Evolutionary conservation across 2,888 invertebrate species (phyloP), one percentile per base, ranked within the genome.

Genomic region (Mesorhabditis sp.): DNA sequence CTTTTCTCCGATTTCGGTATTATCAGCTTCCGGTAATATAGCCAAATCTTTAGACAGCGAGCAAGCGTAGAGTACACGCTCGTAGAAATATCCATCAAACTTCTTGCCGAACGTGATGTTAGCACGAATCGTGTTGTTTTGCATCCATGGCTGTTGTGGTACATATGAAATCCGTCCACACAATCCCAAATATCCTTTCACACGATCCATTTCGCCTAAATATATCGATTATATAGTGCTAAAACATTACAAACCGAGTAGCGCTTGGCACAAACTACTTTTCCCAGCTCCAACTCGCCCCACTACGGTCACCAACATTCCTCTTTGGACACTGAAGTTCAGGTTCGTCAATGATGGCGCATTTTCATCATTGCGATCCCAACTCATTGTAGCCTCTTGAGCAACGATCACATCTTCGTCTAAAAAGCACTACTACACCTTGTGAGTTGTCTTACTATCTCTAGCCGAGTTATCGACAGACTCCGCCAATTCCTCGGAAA

Each of bases 61-160:
- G 66, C 84, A 85, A 15, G 83, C 80, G 58, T 80, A 78, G 43
- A 84, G 69, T 10, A 84, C 83, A 13, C 82, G 77, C n/a, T 77
- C 72, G 73, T 83, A 84, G 70, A 85, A 80, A 70, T 80, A 76
- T 66, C 81, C 80, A 67, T 85, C 83, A 67, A 76, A 71, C 70
- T 75, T 72, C 69, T 78, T 81, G 41, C 84, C 84, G 87, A 98
- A 98, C 42, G 94, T 86, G 78, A 98, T 93, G 87, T 98, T 98
- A 84, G 95, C 92, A 82, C 91, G 91, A 45, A 98, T 88, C 0
- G 95, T 94, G 5, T 93, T 92, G 88, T 97, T 98, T 87, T 97
- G 97, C 73, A 97, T 97, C 97, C 97, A 98, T 0, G 97, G 95
- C 87, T 94, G 94, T 85, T 95, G 95, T 0, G 95, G 91, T 3